Conservation (phyloP, 2,113 vertebrate genomes). For the Tautogolabrus adspersus region DNA sequence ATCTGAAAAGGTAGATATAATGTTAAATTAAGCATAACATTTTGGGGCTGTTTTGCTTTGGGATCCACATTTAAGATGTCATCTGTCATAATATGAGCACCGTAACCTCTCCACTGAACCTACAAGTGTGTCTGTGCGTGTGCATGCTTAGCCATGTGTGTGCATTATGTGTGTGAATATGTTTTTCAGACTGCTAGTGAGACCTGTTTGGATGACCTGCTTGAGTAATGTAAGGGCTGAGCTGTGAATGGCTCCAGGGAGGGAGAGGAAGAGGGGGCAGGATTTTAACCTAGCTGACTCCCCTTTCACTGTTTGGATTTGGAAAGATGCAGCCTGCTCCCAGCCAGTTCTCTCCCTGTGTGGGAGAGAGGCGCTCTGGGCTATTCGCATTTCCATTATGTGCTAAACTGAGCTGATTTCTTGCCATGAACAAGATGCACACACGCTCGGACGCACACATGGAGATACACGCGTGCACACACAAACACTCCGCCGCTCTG, state of each 20-base stretch:
- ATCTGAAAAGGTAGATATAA: constrained; percentile 70
- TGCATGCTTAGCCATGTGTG: constrained; percentile 32
- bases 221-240: constrained; percentile 78
- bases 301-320: constrained; percentile 74
- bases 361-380: constrained; percentile 77
- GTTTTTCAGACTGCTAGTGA: constrained; percentile 67
- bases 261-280: constrained; percentile 57
- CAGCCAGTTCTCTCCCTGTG: constrained; percentile 78
- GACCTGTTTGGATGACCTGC: constrained; percentile 82
- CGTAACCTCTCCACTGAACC: constrained; percentile 67
- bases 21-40: constrained; percentile 88
- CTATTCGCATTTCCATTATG: constrained; percentile 83
- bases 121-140: constrained; percentile 20
- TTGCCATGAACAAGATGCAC: constrained; percentile 79
- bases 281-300: constrained; percentile 78
- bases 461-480: constrained; percentile 58
- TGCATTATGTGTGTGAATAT: constrained; percentile 62
- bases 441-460: constrained; percentile 69
- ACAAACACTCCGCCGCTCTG: constrained; percentile 52
- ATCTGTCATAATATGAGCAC: constrained; percentile 70
- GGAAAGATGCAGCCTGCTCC: constrained; percentile 72
- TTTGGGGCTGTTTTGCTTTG: constrained; percentile 36
- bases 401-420: constrained; percentile 83
- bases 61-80: constrained; percentile 42
- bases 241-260: constrained; percentile 74